Conservation (phyloP, 2,888 invertebrate species). For the Ophion ventricosus region DNA sequence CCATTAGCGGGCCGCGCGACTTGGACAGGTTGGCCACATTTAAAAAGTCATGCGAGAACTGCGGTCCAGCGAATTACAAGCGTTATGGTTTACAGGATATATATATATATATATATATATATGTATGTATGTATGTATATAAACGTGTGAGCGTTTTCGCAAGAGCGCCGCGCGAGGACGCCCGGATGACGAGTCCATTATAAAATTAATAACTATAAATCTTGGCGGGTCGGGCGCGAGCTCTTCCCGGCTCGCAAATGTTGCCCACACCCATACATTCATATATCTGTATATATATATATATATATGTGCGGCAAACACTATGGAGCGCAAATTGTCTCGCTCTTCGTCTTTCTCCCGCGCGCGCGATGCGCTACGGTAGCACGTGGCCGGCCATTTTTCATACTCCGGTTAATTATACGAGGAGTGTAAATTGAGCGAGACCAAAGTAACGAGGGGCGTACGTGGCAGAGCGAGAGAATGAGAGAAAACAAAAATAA, state of each 20-base stretch:
- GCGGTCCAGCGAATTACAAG: constrained; percentile 48
- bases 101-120: neutral
- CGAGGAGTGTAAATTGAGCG: constrained; percentile 78
- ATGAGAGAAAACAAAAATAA: constrained; percentile 40
- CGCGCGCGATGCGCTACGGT: constrained; percentile 69
- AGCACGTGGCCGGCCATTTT: constrained; percentile 80
- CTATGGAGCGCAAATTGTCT: constrained; percentile 20
- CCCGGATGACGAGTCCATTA: constrained; percentile 79
- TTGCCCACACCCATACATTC: constrained; percentile 32
- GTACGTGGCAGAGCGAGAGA: constrained; percentile 61
- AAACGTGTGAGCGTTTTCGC: constrained; percentile 52
- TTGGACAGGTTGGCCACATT: constrained; percentile 47
- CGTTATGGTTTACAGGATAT: constrained; percentile 35
- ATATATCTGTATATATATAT: neutral
- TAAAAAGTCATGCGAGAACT: constrained; percentile 58
- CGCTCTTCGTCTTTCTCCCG: constrained; percentile 38
- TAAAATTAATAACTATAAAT: constrained; percentile 82
- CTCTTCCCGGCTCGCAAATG: constrained; percentile 61
- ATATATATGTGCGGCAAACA: constrained; percentile 3
- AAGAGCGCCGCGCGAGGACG: constrained; percentile 63
- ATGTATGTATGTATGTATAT: neutral
- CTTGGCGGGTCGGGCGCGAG: constrained; percentile 69
- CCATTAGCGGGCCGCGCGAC: constrained; percentile 61
- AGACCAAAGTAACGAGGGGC: constrained; percentile 75
- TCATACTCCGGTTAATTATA: constrained; percentile 80